phyloP scores from a whole-genome alignment of 2,797 vertebrate genomes.

The Petrocephalus schoutedeni region DNA sequence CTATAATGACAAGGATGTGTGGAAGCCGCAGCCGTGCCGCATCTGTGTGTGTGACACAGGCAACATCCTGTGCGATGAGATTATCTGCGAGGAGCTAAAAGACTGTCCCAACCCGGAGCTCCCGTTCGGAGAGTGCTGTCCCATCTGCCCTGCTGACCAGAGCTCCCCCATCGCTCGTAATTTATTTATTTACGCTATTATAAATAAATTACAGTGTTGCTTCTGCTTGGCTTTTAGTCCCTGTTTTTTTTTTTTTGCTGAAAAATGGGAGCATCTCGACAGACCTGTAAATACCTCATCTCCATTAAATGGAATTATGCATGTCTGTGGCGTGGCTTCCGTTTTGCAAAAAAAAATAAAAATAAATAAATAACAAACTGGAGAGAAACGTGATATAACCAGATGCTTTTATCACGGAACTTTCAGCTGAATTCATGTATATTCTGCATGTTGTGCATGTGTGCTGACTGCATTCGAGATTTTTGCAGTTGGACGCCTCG shows the following conservation, averaged over 20 bases:
- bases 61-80: conserved; percentile 85
- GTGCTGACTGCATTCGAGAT: neutral
- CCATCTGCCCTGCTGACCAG: conserved; percentile 79
- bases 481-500: neutral
- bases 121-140: conserved; percentile 93
- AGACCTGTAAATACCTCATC: conserved; percentile 31
- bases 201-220: conserved; percentile 82
- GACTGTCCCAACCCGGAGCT: conserved; percentile 85
- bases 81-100: conserved; percentile 87
- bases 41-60: conserved; percentile 95
- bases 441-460: neutral
- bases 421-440: neutral
- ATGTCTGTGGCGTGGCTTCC: conserved; percentile 35
- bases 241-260: conserved; percentile 17
- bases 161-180: conserved; percentile 77
- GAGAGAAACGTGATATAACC: neutral
- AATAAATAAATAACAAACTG: conserved; percentile 25
- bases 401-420: neutral
- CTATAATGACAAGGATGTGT: conserved; percentile 91
- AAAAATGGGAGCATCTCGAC: conserved; percentile 25
- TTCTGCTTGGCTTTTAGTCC: conserved; percentile 41
- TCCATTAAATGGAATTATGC: neutral
- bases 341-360: conserved; percentile 32
- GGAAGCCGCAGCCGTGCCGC: conserved; percentile 86
- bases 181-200: conserved; percentile 83